phyloP scores from a whole-genome alignment of 1,140 invertebrate species.

The Leptopilina boulardi region DNA sequence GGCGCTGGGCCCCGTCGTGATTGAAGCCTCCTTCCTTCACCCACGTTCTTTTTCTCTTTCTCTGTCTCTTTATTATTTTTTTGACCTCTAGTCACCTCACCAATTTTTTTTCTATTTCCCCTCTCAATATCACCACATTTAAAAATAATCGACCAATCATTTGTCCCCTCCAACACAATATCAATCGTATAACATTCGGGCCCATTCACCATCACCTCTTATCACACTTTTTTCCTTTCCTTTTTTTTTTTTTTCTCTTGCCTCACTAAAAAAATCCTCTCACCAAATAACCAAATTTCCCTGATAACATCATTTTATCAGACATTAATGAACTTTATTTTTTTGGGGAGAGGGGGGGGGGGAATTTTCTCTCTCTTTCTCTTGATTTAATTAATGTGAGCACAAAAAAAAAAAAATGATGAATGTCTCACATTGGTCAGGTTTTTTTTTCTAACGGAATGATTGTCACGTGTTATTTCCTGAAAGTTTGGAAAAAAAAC shows the following conservation, averaged over 20 bases:
- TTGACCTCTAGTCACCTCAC: constrained; percentile 67
- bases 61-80: constrained; percentile 53
- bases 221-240: constrained; percentile 18
- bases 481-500: neutral
- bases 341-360: no score
- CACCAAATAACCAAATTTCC: constrained; percentile 20
- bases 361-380: no score
- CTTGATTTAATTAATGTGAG: no score
- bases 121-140: constrained; percentile 53
- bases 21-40: constrained; percentile 57
- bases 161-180: constrained; percentile 57
- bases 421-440: no score
- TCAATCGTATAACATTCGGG: constrained; percentile 53
- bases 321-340: neutral
- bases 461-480: constrained; percentile 4
- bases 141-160: constrained; percentile 60
- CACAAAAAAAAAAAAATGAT: no score
- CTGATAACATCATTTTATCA: neutral
- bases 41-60: constrained; percentile 49
- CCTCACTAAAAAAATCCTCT: constrained; percentile 38
- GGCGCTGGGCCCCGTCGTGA: constrained; percentile 73
- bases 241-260: neutral
- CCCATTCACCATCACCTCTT: constrained; percentile 69
- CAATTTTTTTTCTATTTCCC: constrained; percentile 48
- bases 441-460: neutral